Base-by-base conservation (phyloP, 2,797 vertebrate species). In the Myotis pilosus region DNA sequence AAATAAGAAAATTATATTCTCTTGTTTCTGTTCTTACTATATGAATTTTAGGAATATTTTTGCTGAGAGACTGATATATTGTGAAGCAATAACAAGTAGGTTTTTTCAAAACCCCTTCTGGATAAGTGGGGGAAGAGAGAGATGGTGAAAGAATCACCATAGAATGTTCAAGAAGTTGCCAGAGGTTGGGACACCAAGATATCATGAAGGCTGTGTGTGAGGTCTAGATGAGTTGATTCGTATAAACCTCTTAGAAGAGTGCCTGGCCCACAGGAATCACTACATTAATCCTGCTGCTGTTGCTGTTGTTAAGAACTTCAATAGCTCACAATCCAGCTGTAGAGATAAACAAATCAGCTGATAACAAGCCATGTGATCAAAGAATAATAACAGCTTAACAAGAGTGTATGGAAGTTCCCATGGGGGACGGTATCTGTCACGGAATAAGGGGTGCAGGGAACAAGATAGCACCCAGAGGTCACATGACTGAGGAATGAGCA, bases 1-100 rank as follows among this genome's bases (percentile, higher is more conserved):
- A 91, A 72, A 81, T 57, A 80, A 79, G 69, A 74, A 96, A 91
- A 41, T 62, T 30, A 23, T 92, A 38, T 80, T 75, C 83, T 66
- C 81, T 15, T 66, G 38, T 79, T 19, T 89, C 51, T 38, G 20
- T 91, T 93, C 19, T 93, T 92, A 75, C 36, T 60, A 49, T 68
- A 75, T 41, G 49, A 38, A 38, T 64, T 30, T 76, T 53, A 66
- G 25, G 19, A 71, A 16, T 92, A 60, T 92, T 87, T 94, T 86
- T 80, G 60, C 62, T 71, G 78, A 94, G 41, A 33, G 36, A 87
- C 51, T 92, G 64, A 75, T 69, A 13, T 44, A 74, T 87, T 49
- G 1, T 53, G 75, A 92, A 89, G n/a, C 64, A 69, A 72, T 90
- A 79, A 44, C 47, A 76, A 80, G 38, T 69, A 81, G 11, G 19